phyloP scores from a whole-genome alignment of 2,113 vertebrate species.

The Lepus americanus region DNA sequence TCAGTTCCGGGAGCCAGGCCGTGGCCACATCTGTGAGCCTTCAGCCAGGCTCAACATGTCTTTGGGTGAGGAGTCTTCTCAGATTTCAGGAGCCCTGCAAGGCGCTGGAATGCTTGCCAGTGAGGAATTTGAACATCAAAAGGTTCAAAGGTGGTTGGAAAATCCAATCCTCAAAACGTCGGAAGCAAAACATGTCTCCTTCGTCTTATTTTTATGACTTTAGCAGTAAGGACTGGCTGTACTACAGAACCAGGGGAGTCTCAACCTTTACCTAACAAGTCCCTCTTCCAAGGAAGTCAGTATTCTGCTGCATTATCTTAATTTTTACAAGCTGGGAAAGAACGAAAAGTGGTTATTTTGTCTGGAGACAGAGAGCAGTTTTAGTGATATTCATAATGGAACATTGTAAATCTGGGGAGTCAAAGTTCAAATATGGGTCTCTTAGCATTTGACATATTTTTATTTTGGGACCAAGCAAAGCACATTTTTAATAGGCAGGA shows the following conservation, averaged over 20 bases:
- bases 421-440: slow-evolving; percentile 73
- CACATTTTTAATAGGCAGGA: slow-evolving; percentile 68
- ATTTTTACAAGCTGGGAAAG: slow-evolving; percentile 52
- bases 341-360: slow-evolving; percentile 51
- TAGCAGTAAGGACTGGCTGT: background rate
- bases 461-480: slow-evolving; percentile 76
- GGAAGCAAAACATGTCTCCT: slow-evolving; percentile 72
- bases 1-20: slow-evolving; percentile 53
- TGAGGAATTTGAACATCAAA: slow-evolving; percentile 83
- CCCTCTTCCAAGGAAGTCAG: slow-evolving; percentile 38
- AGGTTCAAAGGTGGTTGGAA: slow-evolving; percentile 81
- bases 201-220: slow-evolving; percentile 67
- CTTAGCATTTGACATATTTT: slow-evolving; percentile 73
- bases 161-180: slow-evolving; percentile 76
- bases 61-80: slow-evolving; percentile 76
- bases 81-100: slow-evolving; percentile 83
- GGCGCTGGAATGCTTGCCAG: slow-evolving; percentile 77
- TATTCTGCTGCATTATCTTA: slow-evolving; percentile 34
- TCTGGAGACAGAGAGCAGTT: slow-evolving; percentile 54
- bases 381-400: slow-evolving; percentile 68
- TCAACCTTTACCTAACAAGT: slow-evolving; percentile 2
- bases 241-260: background rate
- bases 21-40: slow-evolving; percentile 77
- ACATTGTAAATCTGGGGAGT: slow-evolving; percentile 57
- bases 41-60: slow-evolving; percentile 62